Evolutionary conservation across 2,113 vertebrate species (phyloP), one percentile per base, ranked within the genome.

Genomic region (Daubentonia madagascariensis): DNA sequence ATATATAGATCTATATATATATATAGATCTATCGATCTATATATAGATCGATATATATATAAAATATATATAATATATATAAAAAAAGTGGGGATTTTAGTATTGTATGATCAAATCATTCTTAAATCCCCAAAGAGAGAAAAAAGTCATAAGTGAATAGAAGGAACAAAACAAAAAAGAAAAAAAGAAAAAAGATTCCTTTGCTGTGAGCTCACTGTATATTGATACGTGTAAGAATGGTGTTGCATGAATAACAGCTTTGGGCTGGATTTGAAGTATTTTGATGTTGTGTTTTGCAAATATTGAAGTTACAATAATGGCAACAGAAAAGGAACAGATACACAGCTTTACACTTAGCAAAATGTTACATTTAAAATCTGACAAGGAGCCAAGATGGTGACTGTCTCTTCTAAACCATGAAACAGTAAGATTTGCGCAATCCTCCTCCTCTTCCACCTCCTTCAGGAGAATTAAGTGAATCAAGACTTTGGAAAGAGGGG

Each of bases 281-380:
- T 92, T 92, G 96, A 84, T 97, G 96, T 92, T 79, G 72, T 92
- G 89, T 97, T 98, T 97, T 98, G 98, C 98, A 98, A 98, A 98
- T 98, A 95, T 76, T 25, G 12, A 93, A 97, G 96, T 30, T 73
- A 57, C 91, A 95, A 85, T n/a, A 95, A 86, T 0, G 12, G 98
- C 96, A 96, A 94, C 65, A 79, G 97, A 98, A 98, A 98, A 97
- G 98, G 98, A 98, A 98, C 97, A 98, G 98, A 98, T 0, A 17
- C 9, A 2, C 88, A 22, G 52, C 88, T 98, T 97, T 85, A 52
- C 86, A 67, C 16, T n/a, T 91, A 98, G 94, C 89, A 75, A 97
- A 98, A 98, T 97, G 97, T 97, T 98, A 97, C 97, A 95, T 54
- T 50, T 84, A 83, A 87, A 84, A 87, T 68, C 96, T 94, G n/a